Base-by-base conservation (phyloP, 2,888 invertebrate genomes). In the Parascotia fuliginaria region DNA sequence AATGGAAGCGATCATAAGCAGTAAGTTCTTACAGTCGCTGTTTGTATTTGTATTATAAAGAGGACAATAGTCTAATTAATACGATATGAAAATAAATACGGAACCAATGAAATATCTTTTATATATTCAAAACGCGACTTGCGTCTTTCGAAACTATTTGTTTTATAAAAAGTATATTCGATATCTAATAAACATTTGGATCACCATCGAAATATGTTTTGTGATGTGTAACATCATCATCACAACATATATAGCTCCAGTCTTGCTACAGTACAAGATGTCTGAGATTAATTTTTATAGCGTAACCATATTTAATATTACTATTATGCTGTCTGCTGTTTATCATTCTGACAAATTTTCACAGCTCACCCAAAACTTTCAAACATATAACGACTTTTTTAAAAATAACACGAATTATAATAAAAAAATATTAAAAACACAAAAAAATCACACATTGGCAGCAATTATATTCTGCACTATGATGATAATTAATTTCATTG, bases 61-160 rank as follows among this genome's bases (percentile, higher is more conserved):
- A 70, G 56, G 56, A 57, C 42, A 33, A 51, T 4, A 52, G 45
- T n/a, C n/a, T n/a, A n/a, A n/a, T n/a, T n/a, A n/a, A n/a, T n/a
- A n/a, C n/a, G n/a, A n/a, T n/a, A n/a, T n/a, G n/a, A n/a, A n/a
- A n/a, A n/a, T n/a, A n/a, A n/a, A n/a, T n/a, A n/a, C n/a, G n/a
- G n/a, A n/a, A 31, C 53, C 67, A 0, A 22, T 70, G 15, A 50
- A 60, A 45, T 55, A 54, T 37, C 11, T 70, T 14, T 29, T 66
- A 12, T 32, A 47, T 22, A 15, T 67, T 3, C 71, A 73, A 60
- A 73, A 63, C 43, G 6, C 58, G 9, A 39, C 62, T 2, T 45
- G 69, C 2, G 40, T 76, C 0, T 70, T 70, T 32, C 64, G 71
- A 53, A 75, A 76, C 45, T 65, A 61, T 40, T 15, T 5, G 0